Conservation (phyloP, 2,888 invertebrate genomes). For the Lycocerus yunnanus region DNA sequence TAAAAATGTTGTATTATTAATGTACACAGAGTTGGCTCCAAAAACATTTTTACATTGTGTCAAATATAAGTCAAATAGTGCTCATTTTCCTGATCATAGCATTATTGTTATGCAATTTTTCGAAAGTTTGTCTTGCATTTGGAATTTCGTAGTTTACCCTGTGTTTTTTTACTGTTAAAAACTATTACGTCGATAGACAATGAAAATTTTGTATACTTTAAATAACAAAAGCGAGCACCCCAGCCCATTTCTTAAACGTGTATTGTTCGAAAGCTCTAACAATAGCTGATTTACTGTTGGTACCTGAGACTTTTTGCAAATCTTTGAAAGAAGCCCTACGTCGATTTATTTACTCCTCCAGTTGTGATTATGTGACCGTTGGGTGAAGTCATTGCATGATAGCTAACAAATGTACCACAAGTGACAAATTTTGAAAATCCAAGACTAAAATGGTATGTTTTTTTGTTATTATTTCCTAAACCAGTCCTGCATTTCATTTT, state of each 20-base stretch:
- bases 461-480: neutral
- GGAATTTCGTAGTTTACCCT: neutral
- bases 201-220: neutral
- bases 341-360: neutral
- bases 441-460: neutral
- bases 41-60: neutral
- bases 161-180: neutral
- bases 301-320: neutral
- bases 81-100: too few relatives aligned
- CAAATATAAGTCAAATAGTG: neutral
- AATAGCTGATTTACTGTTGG: neutral
- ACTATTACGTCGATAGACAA: neutral
- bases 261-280: neutral
- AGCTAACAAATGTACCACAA: too few relatives aligned
- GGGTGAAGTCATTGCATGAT: neutral
- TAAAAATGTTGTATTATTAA: too few relatives aligned
- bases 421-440: too few relatives aligned
- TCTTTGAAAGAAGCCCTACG: too few relatives aligned
- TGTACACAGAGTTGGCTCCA: neutral
- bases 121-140: too few relatives aligned
- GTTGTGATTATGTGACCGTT: neutral
- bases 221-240: neutral
- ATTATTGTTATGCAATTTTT: too few relatives aligned
- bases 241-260: neutral
- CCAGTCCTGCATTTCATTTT: neutral